Evolutionary conservation across 2,888 invertebrate species (phyloP).

Genomic region (Melanargia galathea): DNA sequence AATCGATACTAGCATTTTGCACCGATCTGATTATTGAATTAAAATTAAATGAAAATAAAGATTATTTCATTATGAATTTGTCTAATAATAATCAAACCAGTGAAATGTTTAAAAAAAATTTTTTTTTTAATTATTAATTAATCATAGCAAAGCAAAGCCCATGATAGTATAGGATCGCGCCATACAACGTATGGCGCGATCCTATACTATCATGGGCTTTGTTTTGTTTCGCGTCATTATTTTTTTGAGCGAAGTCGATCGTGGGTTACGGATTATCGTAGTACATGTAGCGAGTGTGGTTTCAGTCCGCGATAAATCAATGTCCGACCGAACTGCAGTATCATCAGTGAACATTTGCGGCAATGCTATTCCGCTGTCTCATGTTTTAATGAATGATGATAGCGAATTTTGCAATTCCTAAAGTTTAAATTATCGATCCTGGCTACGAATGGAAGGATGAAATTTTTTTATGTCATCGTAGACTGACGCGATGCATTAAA

Average conservation of each 20-base stretch:
- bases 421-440: slow-evolving; percentile 1
- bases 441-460: neutral
- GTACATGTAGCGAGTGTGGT: slow-evolving; percentile 22
- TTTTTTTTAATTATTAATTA: too few species aligned
- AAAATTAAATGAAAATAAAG: too few species aligned
- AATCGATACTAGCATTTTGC: too few species aligned
- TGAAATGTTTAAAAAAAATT: too few species aligned
- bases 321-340: slow-evolving; percentile 37
- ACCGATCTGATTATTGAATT: too few species aligned
- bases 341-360: slow-evolving; percentile 38
- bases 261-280: slow-evolving; percentile 20
- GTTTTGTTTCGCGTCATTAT: neutral
- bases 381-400: slow-evolving; percentile 29
- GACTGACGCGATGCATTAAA: too few species aligned
- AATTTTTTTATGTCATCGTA: neutral
- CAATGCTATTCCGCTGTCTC: slow-evolving; percentile 33
- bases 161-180: too few species aligned
- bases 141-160: too few species aligned
- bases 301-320: slow-evolving; percentile 34
- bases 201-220: too few species aligned
- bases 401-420: slow-evolving; percentile 15
- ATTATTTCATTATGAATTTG: too few species aligned
- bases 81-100: too few species aligned
- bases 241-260: slow-evolving; percentile 1
- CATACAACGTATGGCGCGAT: too few species aligned